These are phyloP conservation scores for Pachymerium ferrugineum DNA, from an alignment of 2,888 invertebrate species.

Conservation along the genomic window DNA sequence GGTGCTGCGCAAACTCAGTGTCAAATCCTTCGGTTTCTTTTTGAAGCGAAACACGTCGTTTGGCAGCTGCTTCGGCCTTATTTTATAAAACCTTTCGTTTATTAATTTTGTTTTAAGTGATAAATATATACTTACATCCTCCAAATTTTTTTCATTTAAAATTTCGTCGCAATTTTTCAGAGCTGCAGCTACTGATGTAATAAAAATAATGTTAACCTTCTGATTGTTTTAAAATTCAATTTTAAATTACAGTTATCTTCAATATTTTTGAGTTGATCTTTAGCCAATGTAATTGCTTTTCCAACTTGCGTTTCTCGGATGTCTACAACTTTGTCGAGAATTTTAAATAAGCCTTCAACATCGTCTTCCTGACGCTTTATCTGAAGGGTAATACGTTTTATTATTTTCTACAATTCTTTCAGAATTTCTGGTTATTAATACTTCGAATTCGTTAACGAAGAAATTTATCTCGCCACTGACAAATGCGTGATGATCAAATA, in stretches of 20 bases:
- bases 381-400: conserved; percentile 51
- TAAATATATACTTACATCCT: background rate
- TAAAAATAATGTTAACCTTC: background rate
- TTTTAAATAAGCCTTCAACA: conserved; percentile 68
- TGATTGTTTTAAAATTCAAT: background rate
- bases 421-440: conserved; percentile 45
- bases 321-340: conserved; percentile 69
- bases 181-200: background rate
- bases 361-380: conserved; percentile 72
- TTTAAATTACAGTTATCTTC: conserved; percentile 53
- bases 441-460: conserved; percentile 80
- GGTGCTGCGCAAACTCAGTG: background rate
- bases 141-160: background rate
- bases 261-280: conserved; percentile 58
- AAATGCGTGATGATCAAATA: conserved; percentile 82
- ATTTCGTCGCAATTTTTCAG: background rate
- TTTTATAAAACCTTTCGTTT: background rate
- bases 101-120: background rate
- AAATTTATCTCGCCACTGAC: conserved; percentile 77
- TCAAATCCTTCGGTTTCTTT: background rate
- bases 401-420: background rate
- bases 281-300: conserved; percentile 59
- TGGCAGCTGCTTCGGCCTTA: background rate
- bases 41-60: background rate
- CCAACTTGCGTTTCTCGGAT: conserved; percentile 68